Base-by-base conservation (phyloP, 2,888 invertebrate species). In the Digitonthophagus gazella region DNA sequence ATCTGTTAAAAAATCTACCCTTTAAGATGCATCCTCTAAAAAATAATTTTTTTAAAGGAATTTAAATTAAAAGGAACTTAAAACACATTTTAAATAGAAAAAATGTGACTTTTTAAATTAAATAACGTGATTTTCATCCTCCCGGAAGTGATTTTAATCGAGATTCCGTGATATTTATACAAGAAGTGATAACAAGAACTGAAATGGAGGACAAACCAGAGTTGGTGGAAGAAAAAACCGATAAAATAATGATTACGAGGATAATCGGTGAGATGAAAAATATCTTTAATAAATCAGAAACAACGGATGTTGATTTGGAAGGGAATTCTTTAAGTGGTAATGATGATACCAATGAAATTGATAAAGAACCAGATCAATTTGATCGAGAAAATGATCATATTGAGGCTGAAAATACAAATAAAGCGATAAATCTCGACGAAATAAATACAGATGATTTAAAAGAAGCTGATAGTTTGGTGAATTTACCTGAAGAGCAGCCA, bases 221-320 rank as follows among this genome's bases (percentile, higher is more conserved):
- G n/a, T 14, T 63, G 14, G 15, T 68, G 61, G 66, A 70, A 61
- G 8, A 54, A 28, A 61, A 54, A 54, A 19, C 28, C 3, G 28
- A 44, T 44, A 71, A 64, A 19, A 67, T 72, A 11, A 78, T 81
- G 72, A 80, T 81, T 69, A 77, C 76, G 68, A 78, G 79, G 74
- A 74, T 82, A 66, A 73, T 82, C 66, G 80, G 78, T 22, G 80
- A 81, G 77, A 82, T 82, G 82, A 82, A 82, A 75, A 78, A 76
- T 67, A 79, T 80, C 66, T 81, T 82, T 71, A 81, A 80, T 74
- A 78, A 75, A 67, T 44, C 28, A 44, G 28, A 44, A 5, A 44
- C 6, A 8, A 44, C 20, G 22, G 20, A 55, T 55, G 16, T 67
- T 15, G 64, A 64, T 8, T 22, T 64, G 56, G 64, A 56, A 19